Evolutionary conservation across 53 echinoderm and acorn worm species (phyloP), one percentile per base, ranked within the genome.

Genomic region (Holothuria leucospilota): DNA sequence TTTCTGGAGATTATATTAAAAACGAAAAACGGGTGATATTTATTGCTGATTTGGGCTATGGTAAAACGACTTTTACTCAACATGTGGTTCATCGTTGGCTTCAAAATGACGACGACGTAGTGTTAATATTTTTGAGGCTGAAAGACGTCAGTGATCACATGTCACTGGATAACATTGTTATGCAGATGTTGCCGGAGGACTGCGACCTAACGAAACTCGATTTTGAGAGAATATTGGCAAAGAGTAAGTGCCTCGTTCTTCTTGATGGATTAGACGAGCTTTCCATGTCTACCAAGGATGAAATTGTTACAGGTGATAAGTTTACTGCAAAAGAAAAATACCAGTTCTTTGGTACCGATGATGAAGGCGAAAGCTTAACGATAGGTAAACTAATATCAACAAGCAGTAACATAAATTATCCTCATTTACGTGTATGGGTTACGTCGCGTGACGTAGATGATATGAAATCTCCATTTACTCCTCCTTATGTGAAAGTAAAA

Each of bases 21-120:
- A 60, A 80, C 11, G 59, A 80, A 4, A 60, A 60, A 20, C 60
- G 80, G 15, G 61, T 80, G 26, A 20, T 80, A 60, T 51, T 75
- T 25, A 75, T 53, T 2, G 80, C 60, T 8, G 80, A 80, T 20
- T 80, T 80, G 61, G 80, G 80, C 5, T 80, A 80, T 60, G 80
- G 80, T 39, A 80, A 80, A 58, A 80, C 80, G 23, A 80, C 80
- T 2, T 80, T 80, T 25, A 61, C 80, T 15, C 80, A 80, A 59
- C 80, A 80, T 39, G 38, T 34, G 7, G 61, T 80, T 14, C 20
- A 80, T 60, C 25, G 59, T 25, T 80, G 80, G 80, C 25, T 80
- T n/a, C 16, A 24, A 75, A 52, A 75, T n/a, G 46, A 73, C 13
- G 53, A 39, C 15, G 29, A 25, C 38, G 58, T 20, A 15, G 20